phyloP scores from a whole-genome alignment of 2,797 vertebrate species.

The Tamandua tetradactyla region DNA sequence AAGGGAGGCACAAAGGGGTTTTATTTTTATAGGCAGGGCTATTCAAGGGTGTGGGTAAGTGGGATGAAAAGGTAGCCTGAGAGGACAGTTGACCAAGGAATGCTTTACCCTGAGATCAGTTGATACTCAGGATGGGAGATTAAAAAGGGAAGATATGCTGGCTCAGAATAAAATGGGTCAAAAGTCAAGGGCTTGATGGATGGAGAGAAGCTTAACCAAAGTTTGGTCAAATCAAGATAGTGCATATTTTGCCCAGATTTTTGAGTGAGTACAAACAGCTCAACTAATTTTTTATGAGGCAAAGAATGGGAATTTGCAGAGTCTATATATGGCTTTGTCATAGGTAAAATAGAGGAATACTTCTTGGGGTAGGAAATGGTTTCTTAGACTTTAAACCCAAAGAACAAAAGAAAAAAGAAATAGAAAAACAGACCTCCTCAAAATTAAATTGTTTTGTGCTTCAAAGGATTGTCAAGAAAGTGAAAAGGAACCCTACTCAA shows the following conservation, averaged over 20 bases:
- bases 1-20: background rate
- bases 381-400: no score
- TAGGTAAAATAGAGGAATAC: background rate
- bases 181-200: background rate
- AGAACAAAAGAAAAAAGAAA: no score
- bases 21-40: background rate
- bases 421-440: no score
- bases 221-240: background rate
- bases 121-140: background rate
- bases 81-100: background rate
- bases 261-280: background rate
- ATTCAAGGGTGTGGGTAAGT: background rate
- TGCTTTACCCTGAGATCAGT: background rate
- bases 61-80: background rate
- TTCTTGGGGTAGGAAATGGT: no score
- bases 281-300: background rate
- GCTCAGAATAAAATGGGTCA: background rate
- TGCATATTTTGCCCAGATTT: background rate
- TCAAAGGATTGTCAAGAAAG: no score
- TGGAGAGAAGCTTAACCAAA: background rate
- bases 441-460: no score
- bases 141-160: background rate
- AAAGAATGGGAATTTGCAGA: background rate
- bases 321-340: background rate
- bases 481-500: no score